A percentile compares a stretch with the other conserved stretches of the same genome.
Conservation (phyloP, 2,113 vertebrate species). For the Muntiacus reevesi region DNA sequence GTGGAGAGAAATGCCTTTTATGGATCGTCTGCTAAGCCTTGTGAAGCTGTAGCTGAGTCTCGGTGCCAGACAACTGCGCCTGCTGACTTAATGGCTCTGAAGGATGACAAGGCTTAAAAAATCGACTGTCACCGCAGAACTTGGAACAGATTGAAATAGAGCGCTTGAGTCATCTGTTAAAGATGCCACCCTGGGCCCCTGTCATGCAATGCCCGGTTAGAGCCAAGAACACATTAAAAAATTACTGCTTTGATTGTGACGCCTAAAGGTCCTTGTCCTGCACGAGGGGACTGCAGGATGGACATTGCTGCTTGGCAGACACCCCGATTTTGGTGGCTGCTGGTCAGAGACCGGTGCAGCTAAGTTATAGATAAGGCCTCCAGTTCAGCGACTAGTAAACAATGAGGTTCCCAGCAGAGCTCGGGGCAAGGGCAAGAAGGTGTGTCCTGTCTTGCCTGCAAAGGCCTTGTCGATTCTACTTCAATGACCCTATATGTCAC, state of each 20-base stretch:
- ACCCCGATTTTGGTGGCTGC: not conserved
- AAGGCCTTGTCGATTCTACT: not conserved
- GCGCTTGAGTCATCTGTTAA: conserved; percentile 77
- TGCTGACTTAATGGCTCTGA: conserved; percentile 83
- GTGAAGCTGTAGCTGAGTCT: conserved; percentile 76
- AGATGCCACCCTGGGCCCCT: conserved; percentile 51
- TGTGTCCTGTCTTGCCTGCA: fast-evolving
- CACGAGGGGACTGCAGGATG: fast-evolving
- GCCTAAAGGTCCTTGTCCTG: not conserved
- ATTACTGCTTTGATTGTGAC: not conserved
- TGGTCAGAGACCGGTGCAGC: not conserved
- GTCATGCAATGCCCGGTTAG: conserved; percentile 29
- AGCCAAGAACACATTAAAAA: not conserved
- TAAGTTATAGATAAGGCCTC: not conserved
- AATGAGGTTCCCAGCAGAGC: conserved; percentile 1
- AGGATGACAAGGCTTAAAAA: conserved; percentile 81
- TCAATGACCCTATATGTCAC: fast-evolving
- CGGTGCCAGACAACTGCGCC: conserved; percentile 79
- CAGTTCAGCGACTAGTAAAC: not conserved
- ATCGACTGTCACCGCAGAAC: conserved; percentile 75
- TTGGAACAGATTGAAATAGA: conserved; percentile 77
- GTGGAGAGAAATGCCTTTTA: conserved; percentile 76
- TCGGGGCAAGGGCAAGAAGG: fast-evolving
- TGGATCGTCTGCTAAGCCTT: conserved; percentile 79
- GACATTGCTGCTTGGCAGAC: not conserved